Base-by-base conservation (phyloP, 2,113 vertebrate genomes). In the Protobothrops mucrosquamatus region DNA sequence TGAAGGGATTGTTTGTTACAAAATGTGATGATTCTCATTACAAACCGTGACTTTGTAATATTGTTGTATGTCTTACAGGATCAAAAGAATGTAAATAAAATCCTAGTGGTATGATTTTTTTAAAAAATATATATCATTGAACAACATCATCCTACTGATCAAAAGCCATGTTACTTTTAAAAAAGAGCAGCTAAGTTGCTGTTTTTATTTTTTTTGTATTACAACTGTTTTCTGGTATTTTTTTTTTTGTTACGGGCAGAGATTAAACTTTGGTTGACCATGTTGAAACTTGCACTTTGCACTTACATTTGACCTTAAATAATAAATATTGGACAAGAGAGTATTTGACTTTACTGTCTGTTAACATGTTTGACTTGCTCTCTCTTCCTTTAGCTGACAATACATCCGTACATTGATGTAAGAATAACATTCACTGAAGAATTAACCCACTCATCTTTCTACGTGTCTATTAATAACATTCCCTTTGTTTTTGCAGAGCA, bases 321-420 rank as follows among this genome's bases (percentile, higher is more conserved):
- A 97, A 97, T 97, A 97, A 97, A 97, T 93, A 64, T 48, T 92
- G 92, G 46, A 96, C 88, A 93, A 97, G 94, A 94, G 94, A 87
- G 92, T 91, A 95, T 93, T 85, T 96, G 92, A 94, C 96, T 59
- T 97, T 96, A 92, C 26, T 93, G 92, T 39, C 0, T 64, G 0
- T 48, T 23, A 39, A 88, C 10, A 52, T 29, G 89, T 87, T 9
- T 54, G 8, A 39, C 6, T 61, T 74, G 6, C 18, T 86, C n/a
- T 29, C 0, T 46, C 48, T 64, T 39, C 46, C 69, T 69, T 92
- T 69, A 46, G 34, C 54, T 91, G 14, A 29, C 57, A 64, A 9
- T 85, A 52, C 29, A 92, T 34, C 34, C 15, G 46, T 18, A 1
- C 39, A 12, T 1, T 94, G 14, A 57, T 0, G 81, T 90, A 0